Conservation (phyloP, 2,888 invertebrate genomes). For the Tetranychus truncatus region DNA sequence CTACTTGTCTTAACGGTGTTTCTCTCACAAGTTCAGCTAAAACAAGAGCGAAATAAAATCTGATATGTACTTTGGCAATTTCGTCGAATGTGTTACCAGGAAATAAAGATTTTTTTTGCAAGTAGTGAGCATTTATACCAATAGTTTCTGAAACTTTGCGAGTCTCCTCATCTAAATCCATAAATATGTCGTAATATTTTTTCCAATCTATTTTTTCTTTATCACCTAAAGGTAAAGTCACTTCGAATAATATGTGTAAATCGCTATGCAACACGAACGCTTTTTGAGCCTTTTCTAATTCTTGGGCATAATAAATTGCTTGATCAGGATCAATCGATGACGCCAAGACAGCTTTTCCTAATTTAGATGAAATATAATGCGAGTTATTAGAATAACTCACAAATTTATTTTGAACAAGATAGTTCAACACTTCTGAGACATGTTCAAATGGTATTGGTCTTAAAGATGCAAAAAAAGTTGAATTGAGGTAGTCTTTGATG, state of each 20-base stretch:
- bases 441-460: not conserved
- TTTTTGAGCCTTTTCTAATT: constrained; percentile 68
- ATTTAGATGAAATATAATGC: constrained; percentile 43
- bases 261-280: constrained; percentile 84
- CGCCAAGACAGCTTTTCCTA: constrained; percentile 77
- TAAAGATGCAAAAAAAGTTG: constrained; percentile 4
- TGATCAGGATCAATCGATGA: constrained; percentile 89
- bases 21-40: constrained; percentile 84
- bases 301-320: constrained; percentile 66
- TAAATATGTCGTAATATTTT: constrained; percentile 54
- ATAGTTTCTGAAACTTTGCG: constrained; percentile 69
- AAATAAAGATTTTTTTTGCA: not conserved
- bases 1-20: constrained; percentile 55
- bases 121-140: constrained; percentile 42
- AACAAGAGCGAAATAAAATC: constrained; percentile 75
- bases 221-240: constrained; percentile 46
- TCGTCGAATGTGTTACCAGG: not conserved
- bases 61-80: constrained; percentile 32
- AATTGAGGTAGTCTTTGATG: constrained; percentile 45
- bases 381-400: not conserved
- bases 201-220: constrained; percentile 54
- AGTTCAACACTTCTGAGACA: not conserved
- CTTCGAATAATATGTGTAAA: constrained; percentile 75
- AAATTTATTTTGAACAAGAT: not conserved
- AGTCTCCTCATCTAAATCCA: constrained; percentile 54